Evolutionary conservation across 1,140 invertebrate species (phyloP).

Genomic region (Galleria mellonella): DNA sequence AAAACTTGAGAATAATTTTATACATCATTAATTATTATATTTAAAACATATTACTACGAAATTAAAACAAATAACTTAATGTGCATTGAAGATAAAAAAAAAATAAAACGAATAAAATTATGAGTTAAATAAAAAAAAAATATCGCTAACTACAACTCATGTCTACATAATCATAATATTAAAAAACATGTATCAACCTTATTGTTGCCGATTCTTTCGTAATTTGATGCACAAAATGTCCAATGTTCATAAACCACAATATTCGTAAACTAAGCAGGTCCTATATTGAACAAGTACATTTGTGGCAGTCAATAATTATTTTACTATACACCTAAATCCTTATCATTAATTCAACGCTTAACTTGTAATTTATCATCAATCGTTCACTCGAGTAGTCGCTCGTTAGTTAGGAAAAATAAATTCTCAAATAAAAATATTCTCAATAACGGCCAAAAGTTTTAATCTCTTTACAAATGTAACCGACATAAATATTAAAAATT

Average conservation of each 20-base stretch:
- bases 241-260: slow-evolving; percentile 41
- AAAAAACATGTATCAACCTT: no score
- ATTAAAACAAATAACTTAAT: slow-evolving; percentile 2
- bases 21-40: no score
- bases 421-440: slow-evolving; percentile 63
- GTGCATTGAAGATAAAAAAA: slow-evolving; percentile 2
- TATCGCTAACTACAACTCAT: no score
- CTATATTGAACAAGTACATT: slow-evolving; percentile 24
- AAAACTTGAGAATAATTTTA: no score
- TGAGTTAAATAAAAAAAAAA: slow-evolving; percentile 8
- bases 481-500: slow-evolving; percentile 72
- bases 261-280: slow-evolving; percentile 27
- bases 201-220: slow-evolving; percentile 13
- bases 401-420: slow-evolving; percentile 51
- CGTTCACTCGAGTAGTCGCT: slow-evolving; percentile 49
- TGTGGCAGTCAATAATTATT: slow-evolving; percentile 40
- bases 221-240: slow-evolving; percentile 32
- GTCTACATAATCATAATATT: no score
- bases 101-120: slow-evolving; percentile 5
- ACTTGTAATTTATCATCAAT: slow-evolving; percentile 31
- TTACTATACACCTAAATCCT: slow-evolving; percentile 36
- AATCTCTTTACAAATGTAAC: slow-evolving; percentile 70
- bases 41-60: background rate
- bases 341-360: slow-evolving; percentile 50
- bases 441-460: slow-evolving; percentile 65